phyloP scores from a whole-genome alignment of 1,140 invertebrate species.

The Oedothorax gibbosus region DNA sequence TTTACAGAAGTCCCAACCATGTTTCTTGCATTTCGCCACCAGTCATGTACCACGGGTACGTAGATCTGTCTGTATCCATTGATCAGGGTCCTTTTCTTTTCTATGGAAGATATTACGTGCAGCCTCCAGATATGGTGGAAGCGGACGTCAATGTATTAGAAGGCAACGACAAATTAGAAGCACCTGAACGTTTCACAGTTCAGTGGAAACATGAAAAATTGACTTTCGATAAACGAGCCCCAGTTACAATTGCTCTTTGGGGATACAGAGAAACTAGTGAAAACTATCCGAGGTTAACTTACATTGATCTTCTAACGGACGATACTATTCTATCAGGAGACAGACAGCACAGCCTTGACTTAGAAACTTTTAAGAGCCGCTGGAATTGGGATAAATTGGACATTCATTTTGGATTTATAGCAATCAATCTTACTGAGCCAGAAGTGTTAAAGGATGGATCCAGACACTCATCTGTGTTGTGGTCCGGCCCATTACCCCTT shows the following conservation, averaged over 20 bases:
- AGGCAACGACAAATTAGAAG: conserved; percentile 62
- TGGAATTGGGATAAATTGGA: conserved; percentile 77
- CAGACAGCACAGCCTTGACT: conserved; percentile 34
- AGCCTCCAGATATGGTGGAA: conserved; percentile 65
- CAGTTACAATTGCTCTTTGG: conserved; percentile 63
- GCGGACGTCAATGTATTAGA: conserved; percentile 63
- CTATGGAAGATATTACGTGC: conserved; percentile 92
- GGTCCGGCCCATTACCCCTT: conserved; percentile 90
- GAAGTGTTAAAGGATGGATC: conserved; percentile 74
- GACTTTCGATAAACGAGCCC: conserved; percentile 52
- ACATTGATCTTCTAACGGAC: conserved; percentile 62
- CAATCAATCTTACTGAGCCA: conserved; percentile 86
- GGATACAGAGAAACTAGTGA: conserved; percentile 63
- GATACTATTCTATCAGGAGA: conserved; percentile 39
- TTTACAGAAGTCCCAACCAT: conserved; percentile 73
- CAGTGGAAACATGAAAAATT: conserved; percentile 65
- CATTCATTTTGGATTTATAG: conserved; percentile 88
- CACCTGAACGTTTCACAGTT: conserved; percentile 60
- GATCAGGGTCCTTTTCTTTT: conserved; percentile 84
- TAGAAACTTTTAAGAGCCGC: conserved; percentile 73
- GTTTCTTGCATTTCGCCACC: conserved; percentile 90
- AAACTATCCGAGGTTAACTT: conserved; percentile 64
- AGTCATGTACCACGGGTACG: conserved; percentile 90
- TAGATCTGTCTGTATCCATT: conserved; percentile 87
- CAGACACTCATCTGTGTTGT: conserved; percentile 73